Evolutionary conservation across 2,888 invertebrate species (phyloP).

Genomic region (Cephus sareptanus): DNA sequence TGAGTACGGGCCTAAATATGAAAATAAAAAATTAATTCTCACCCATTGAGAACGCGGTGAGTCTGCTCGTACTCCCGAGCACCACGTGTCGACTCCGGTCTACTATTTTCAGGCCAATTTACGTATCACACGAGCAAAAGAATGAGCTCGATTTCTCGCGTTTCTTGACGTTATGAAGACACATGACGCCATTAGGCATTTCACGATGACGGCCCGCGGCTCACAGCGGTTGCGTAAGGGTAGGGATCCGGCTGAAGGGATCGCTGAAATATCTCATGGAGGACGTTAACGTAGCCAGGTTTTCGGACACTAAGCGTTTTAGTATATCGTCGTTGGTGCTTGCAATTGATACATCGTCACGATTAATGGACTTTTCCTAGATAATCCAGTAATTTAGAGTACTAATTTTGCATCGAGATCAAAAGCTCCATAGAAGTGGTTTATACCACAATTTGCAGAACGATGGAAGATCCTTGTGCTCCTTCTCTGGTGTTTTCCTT

Average conservation of each 20-base stretch:
- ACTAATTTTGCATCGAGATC: neutral
- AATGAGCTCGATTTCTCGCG: constrained; percentile 31
- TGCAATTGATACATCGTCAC: constrained; percentile 34
- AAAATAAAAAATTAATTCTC: neutral
- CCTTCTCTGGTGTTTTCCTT: neutral
- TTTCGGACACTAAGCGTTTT: neutral
- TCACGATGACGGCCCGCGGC: neutral
- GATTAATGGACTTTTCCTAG: constrained; percentile 22
- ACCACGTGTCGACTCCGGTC: constrained; percentile 14
- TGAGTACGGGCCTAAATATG: no score
- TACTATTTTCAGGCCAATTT: constrained; percentile 55
- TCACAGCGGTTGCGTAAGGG: neutral
- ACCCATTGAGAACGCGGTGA: neutral
- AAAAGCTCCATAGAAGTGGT: neutral
- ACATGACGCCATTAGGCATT: constrained; percentile 28
- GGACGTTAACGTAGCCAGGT: neutral
- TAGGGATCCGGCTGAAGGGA: neutral
- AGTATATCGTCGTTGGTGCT: constrained; percentile 7
- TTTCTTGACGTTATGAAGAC: constrained; percentile 40
- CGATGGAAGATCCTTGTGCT: neutral
- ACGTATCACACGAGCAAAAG: constrained; percentile 43
- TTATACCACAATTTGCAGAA: neutral
- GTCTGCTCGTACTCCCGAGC: neutral
- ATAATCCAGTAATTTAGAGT: neutral
- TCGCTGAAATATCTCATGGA: constrained; percentile 1